phyloP scores from a whole-genome alignment of 1,140 invertebrate genomes.

The Olivierus martensii region DNA sequence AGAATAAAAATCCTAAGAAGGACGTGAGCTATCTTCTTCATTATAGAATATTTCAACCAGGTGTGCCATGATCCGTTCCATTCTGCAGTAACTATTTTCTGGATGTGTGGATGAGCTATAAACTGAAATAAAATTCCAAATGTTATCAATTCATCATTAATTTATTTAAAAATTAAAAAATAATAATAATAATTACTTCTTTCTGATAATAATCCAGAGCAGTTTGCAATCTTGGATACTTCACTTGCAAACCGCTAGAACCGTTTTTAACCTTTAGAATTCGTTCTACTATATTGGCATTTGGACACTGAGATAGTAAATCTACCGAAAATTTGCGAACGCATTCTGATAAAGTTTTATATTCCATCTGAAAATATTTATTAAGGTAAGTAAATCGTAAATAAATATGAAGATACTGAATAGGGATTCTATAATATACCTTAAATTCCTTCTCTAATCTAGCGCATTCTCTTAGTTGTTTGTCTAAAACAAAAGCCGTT shows the following conservation, averaged over 20 bases:
- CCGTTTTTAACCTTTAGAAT: conserved; percentile 40
- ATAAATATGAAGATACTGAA: background rate
- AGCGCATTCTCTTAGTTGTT: conserved; percentile 37
- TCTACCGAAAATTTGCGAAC: conserved; percentile 46
- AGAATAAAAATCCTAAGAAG: background rate
- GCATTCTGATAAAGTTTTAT: conserved; percentile 38
- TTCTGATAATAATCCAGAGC: conserved; percentile 57
- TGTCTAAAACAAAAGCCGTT: conserved; percentile 43
- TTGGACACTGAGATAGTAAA: conserved; percentile 45
- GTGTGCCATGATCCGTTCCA: conserved; percentile 42
- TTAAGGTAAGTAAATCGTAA: background rate
- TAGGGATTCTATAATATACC: conserved; percentile 20
- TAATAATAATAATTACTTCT: conserved; percentile 28
- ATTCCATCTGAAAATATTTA: conserved; percentile 22
- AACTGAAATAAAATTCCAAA: conserved; percentile 34
- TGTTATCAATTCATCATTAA: background rate
- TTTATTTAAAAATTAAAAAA: background rate
- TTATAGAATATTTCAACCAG: conserved; percentile 37
- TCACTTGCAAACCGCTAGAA: conserved; percentile 23
- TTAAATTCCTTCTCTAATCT: conserved; percentile 40
- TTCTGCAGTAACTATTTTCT: conserved; percentile 41
- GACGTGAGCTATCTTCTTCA: conserved; percentile 29
- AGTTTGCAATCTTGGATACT: conserved; percentile 45
- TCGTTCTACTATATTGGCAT: conserved; percentile 48
- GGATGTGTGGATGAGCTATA: conserved; percentile 55